Evolutionary conservation across 2,797 vertebrate genomes (phyloP).

Genomic region (Alcedo atthis): DNA sequence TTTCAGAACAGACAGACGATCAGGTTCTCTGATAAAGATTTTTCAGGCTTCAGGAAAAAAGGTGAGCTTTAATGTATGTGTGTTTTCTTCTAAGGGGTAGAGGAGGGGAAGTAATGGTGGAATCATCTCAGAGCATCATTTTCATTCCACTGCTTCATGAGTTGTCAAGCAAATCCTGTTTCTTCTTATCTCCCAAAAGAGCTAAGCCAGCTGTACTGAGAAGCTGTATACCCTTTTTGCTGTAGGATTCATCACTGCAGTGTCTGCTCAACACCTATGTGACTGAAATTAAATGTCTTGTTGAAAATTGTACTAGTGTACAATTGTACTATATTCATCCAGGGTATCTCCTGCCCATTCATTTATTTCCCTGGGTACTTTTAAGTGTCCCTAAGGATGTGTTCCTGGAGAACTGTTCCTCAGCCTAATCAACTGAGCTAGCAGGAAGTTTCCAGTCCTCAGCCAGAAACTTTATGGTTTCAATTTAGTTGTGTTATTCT

Average conservation of each 20-base stretch:
- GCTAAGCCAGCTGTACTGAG: neutral
- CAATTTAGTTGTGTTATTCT: neutral
- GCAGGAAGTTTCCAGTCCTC: neutral
- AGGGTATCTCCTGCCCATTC: conserved; percentile 2
- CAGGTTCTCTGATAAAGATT: conserved; percentile 87
- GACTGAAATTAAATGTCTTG: neutral
- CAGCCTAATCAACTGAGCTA: neutral
- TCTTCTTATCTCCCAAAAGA: neutral
- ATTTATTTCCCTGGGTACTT: conserved; percentile 8
- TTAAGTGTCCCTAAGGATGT: neutral
- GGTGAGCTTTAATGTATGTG: conserved; percentile 76
- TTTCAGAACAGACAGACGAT: conserved; percentile 91
- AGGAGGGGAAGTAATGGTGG: neutral
- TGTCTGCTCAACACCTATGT: neutral
- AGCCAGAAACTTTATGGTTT: neutral
- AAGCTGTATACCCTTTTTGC: neutral
- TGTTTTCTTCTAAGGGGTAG: neutral
- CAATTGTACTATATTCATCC: neutral
- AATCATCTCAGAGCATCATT: neutral
- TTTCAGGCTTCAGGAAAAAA: conserved; percentile 97
- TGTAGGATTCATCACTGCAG: neutral
- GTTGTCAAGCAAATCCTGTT: neutral
- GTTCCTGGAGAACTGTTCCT: neutral
- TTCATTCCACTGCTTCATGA: neutral
- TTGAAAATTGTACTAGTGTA: neutral